These are phyloP conservation scores for Genyomyrus donnyi DNA, from an alignment of 2,113 vertebrate genomes.

Conservation along the genomic window DNA sequence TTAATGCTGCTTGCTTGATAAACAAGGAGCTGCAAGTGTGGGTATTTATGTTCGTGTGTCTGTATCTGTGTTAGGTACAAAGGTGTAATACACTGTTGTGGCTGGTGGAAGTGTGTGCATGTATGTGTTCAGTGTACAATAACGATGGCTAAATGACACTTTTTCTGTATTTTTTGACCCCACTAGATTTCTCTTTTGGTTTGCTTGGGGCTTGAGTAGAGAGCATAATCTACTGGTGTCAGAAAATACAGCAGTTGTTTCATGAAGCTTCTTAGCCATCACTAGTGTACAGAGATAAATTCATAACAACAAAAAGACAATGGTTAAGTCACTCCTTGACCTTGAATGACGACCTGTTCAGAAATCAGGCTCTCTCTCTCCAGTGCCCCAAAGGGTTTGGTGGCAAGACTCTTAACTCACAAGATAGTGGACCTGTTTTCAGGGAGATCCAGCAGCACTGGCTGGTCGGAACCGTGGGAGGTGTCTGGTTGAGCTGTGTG, in stretches of 20 bases:
- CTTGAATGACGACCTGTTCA: background rate
- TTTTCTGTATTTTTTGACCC: background rate
- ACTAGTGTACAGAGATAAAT: background rate
- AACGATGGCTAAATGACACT: background rate
- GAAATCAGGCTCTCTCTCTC: conserved; percentile 22
- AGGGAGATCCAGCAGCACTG: conserved; percentile 58
- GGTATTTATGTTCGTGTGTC: background rate
- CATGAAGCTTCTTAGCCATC: background rate
- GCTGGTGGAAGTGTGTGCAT: background rate
- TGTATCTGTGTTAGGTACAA: background rate
- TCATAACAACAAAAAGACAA: background rate
- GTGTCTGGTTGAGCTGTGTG: conserved; percentile 55
- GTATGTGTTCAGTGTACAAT: background rate
- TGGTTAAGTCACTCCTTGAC: background rate
- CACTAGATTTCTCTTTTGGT: background rate
- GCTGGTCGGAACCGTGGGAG: conserved; percentile 50
- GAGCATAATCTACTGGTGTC: background rate
- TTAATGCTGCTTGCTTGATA: background rate
- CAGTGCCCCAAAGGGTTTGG: background rate
- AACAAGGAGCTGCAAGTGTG: background rate
- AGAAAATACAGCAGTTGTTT: background rate
- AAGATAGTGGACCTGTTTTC: conserved; percentile 53
- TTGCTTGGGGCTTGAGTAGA: background rate
- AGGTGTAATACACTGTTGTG: background rate
- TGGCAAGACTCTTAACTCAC: conserved; percentile 48